Percentiles rank a stretch among this genome's conserved stretches.
Evolutionary conservation across 2,113 vertebrate genomes (phyloP).

Genomic region (Butastur rufipennis): DNA sequence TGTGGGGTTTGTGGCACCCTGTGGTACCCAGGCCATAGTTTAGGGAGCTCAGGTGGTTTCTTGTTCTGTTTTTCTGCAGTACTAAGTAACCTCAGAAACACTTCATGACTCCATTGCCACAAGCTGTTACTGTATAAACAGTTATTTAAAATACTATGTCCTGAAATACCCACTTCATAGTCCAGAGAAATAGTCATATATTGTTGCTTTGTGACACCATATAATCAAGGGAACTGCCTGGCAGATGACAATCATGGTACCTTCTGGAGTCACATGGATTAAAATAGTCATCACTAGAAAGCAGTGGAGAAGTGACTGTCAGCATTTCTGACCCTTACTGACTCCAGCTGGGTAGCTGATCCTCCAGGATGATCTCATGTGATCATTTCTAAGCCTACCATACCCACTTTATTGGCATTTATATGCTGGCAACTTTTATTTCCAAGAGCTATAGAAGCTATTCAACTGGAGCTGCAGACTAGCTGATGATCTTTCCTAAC

Average conservation of each 20-base stretch:
- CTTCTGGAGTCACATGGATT: background rate
- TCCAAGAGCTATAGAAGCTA: background rate
- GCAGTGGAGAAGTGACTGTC: background rate
- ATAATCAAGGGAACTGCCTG: background rate
- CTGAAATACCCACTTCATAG: background rate
- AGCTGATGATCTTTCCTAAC: background rate
- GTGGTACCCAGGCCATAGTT: background rate
- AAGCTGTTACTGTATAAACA: background rate
- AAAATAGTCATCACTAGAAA: background rate
- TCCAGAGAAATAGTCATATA: background rate
- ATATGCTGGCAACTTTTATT: background rate
- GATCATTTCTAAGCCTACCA: background rate
- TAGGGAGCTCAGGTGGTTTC: background rate
- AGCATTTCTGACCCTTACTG: background rate
- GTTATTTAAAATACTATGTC: background rate
- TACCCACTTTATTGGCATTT: background rate
- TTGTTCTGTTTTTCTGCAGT: background rate
- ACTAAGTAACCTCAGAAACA: background rate
- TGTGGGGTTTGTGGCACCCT: background rate
- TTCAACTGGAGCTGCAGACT: background rate
- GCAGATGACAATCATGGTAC: background rate
- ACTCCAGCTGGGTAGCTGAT: background rate
- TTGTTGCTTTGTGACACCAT: background rate
- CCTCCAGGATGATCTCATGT: background rate
- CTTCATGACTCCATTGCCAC: background rate